Base-by-base conservation (phyloP, 2,797 vertebrate species). In the Trichosurus vulpecula region DNA sequence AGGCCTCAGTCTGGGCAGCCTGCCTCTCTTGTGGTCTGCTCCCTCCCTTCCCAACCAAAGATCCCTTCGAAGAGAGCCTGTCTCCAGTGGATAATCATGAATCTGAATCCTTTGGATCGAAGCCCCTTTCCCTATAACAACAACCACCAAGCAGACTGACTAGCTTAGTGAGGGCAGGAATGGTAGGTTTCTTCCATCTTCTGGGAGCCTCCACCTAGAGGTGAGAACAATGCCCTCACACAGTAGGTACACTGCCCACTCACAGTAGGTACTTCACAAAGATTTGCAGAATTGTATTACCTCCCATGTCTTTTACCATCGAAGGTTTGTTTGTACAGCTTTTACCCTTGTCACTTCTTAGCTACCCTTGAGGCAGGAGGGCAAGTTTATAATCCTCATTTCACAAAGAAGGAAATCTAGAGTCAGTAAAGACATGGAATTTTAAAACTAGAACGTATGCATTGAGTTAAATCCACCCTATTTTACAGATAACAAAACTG, bases 1-100 rank as follows among this genome's bases (percentile, higher is more conserved):
- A 58, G 93, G 54, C 29, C 97, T 94, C 95, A 30, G 22, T 94
- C 90, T 96, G 16, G 92, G 74, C 13, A 51, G 54, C 14, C 54
- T 54, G 29, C 55, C 27, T 95, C 94, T 91, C 95, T 95, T 47
- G 87, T 47, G 25, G 41, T 27, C 25, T 8, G 41, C 41, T 81
- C 74, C 19, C n/a, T 87, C 22, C 41, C 41, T 29, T 25, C 31
- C 74, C 74, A 51, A 29, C 41, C 41, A 47, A 81, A 87, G 74
- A 51, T 10, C 74, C 74, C 25, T 87, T 87, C 3, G 25, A 51
- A 87, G 41, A 27, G 9, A 2, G 74, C 74, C 41, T 87, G 41
- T 87, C 74, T 87, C 74, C 25, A 51, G 22, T 4, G 51, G 61
- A 74, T n/a, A 19, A 74, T 31, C 19, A 0, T 19, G 2, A 41